phyloP scores from a whole-genome alignment of 2,113 vertebrate genomes.

The Peromyscus polionotus region DNA sequence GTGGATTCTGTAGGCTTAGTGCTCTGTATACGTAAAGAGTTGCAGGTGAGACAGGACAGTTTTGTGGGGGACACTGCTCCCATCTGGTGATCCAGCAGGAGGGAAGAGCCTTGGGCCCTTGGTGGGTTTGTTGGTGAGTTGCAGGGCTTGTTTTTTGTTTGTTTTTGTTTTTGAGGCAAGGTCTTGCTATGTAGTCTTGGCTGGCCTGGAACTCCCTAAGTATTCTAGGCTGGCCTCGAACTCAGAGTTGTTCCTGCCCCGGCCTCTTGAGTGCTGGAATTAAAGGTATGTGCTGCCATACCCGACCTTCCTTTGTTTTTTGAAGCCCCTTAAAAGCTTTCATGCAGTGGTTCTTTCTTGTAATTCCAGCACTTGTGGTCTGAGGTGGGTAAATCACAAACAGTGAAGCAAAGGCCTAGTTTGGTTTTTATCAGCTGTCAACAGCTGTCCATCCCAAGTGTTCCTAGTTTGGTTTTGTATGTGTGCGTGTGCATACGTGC shows the following conservation, averaged over 20 bases:
- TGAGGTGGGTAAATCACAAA: too few relatives aligned
- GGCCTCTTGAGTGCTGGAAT: neutral
- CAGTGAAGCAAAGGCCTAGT: neutral
- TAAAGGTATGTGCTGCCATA: neutral
- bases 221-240: neutral
- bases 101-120: neutral
- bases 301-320: neutral
- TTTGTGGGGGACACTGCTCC: neutral
- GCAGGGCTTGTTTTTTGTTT: neutral
- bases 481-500: neutral
- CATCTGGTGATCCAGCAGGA: neutral
- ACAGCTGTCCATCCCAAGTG: neutral
- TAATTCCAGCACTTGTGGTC: neutral
- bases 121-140: neutral
- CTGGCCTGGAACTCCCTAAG: neutral
- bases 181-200: neutral
- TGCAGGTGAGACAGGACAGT: neutral
- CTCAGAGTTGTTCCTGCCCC: neutral
- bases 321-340: neutral
- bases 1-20: neutral
- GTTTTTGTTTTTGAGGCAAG: neutral
- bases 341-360: neutral
- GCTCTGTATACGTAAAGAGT: neutral
- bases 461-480: neutral
- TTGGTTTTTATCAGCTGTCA: neutral